Evolutionary conservation across 2,888 invertebrate species (phyloP).

Genomic region (Lepidocyrtoides sp.): DNA sequence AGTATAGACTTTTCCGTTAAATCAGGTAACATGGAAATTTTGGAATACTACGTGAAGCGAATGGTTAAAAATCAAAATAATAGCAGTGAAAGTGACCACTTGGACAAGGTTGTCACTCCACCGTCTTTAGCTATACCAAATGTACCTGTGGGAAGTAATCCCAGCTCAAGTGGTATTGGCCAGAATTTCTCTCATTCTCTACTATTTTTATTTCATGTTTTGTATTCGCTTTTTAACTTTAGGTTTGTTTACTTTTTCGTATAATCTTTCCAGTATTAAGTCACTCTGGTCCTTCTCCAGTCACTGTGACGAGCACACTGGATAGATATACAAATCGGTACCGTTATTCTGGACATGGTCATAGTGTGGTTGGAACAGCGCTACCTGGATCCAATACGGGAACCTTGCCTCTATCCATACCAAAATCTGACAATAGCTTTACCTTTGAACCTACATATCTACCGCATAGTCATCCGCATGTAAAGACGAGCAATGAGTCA

Average conservation of each 20-base stretch:
- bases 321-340: conserved; percentile 80
- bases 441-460: conserved; percentile 84
- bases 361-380: conserved; percentile 70
- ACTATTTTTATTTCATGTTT: too few species aligned
- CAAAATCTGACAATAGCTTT: conserved; percentile 82
- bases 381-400: conserved; percentile 72
- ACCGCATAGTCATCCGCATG: conserved; percentile 83
- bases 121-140: conserved; percentile 82
- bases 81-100: conserved; percentile 85
- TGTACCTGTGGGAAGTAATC: conserved; percentile 73
- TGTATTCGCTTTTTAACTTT: too few species aligned
- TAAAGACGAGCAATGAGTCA: conserved; percentile 72
- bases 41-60: conserved; percentile 88
- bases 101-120: conserved; percentile 85
- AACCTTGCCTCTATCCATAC: conserved; percentile 79
- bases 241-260: too few species aligned
- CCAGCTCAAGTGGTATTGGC: conserved; percentile 75
- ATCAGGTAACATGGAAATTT: conserved; percentile 88
- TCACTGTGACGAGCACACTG: conserved; percentile 81
- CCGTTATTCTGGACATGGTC: conserved; percentile 79
- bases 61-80: conserved; percentile 85
- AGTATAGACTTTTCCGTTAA: conserved; percentile 88
- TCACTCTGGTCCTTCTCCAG: conserved; percentile 77
- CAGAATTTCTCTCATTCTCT: background rate
- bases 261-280: conserved; percentile 68